Percentiles rank a stretch among this genome's conserved stretches.
Conservation (phyloP, 2,113 vertebrate species). For the Rattus rattus region DNA sequence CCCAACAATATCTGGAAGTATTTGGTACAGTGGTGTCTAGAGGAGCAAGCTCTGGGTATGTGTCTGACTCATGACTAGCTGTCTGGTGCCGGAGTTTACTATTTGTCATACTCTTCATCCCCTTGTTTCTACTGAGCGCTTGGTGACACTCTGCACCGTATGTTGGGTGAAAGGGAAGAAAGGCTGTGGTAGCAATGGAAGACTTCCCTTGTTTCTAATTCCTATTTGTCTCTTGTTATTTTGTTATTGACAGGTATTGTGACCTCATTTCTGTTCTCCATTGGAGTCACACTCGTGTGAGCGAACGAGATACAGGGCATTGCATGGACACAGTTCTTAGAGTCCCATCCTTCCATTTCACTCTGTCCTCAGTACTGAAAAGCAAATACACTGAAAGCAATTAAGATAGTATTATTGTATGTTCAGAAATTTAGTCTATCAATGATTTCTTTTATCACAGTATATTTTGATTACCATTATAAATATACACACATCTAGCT, state of each 20-base stretch:
- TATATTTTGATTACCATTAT: neutral
- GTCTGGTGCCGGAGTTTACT: neutral
- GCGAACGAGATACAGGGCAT: neutral
- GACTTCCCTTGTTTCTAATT: neutral
- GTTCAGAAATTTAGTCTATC: neutral
- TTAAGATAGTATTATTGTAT: neutral
- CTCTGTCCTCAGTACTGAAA: neutral
- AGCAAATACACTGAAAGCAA: neutral
- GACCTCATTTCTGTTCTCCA: neutral
- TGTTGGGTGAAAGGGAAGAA: neutral
- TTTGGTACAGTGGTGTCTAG: neutral
- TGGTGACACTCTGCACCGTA: no score
- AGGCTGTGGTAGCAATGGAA: neutral
- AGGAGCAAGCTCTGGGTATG: rapidly evolving
- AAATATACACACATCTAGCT: neutral
- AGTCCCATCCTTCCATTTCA: neutral
- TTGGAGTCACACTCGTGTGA: neutral
- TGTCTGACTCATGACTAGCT: no score
- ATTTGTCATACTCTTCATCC: neutral
- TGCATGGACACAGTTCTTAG: neutral
- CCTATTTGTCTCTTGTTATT: neutral
- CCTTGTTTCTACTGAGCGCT: neutral
- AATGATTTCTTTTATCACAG: neutral
- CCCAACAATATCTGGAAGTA: neutral
- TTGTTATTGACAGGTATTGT: neutral